Evolutionary conservation across 2,113 vertebrate genomes (phyloP), one percentile per base, ranked within the genome.

Genomic region (Pseudorasbora parva): DNA sequence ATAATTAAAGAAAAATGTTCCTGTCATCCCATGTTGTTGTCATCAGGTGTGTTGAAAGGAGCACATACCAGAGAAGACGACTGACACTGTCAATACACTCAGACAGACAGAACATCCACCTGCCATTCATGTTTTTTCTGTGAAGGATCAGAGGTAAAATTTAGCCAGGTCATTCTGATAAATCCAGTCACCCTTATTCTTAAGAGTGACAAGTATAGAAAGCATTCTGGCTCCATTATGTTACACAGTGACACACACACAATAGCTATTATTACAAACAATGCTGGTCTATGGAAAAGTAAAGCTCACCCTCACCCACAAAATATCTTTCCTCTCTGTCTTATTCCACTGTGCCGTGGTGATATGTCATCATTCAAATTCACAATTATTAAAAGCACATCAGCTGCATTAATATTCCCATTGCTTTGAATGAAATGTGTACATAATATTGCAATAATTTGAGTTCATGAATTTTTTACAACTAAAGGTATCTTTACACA

Each of bases 211-310:
- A 49, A 75, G 23, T 51, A 49, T 25, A 74, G 45, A 83, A 54
- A 54, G 51, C 54, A 37, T 72, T 84, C 51, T 43, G 49, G 23
- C 41, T 19, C 47, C 64, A 66, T 47, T 47, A 75, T 30, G 73
- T 64, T 47, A 83, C 30, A 43, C n/a, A 78, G 54, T 27, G n/a
- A 45, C 60, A 83, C 64, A 68, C 37, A n/a, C n/a, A 49, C 62
- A 84, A 78, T 45, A 69, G 60, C 43, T 76, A 77, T 83, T 83
- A 54, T 84, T 84, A 84, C 41, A 78, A 57, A 78, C 64, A 60
- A 60, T 71, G 64, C 14, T 71, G 62, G 47, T 54, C 23, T 45
- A 10, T 57, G 57, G 56, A 74, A 74, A 80, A 25, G 19, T 64
- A 72, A 73, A 68, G 41, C 83, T 69, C 41, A 5, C 23, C 7